Evolutionary conservation across 2,113 vertebrate species (phyloP).

Genomic region (Urocolius indicus): DNA sequence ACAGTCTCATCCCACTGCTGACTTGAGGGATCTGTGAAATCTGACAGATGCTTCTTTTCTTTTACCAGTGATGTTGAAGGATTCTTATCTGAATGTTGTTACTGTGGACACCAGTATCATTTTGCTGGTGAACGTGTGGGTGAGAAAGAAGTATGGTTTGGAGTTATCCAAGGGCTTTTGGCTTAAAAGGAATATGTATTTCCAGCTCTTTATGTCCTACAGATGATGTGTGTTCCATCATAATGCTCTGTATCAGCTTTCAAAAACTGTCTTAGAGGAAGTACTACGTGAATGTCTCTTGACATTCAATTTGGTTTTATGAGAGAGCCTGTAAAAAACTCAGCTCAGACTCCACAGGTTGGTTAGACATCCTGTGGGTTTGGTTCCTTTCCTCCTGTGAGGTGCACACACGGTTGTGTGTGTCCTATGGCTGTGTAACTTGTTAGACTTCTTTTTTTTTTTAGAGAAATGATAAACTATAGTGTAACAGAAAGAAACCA

Average conservation of each 20-base stretch:
- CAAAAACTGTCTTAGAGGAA: not conserved
- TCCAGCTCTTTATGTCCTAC: not conserved
- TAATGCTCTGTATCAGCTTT: not conserved
- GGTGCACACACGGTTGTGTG: not conserved
- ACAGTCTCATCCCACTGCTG: not conserved
- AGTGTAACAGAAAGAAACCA: not conserved
- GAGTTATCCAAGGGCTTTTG: not conserved
- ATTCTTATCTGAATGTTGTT: not conserved
- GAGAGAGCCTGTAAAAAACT: not conserved
- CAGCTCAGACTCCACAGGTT: not conserved
- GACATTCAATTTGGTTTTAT: not conserved
- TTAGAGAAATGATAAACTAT: not conserved
- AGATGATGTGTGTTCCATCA: not conserved
- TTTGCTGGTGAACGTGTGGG: not conserved
- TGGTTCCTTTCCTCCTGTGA: not conserved
- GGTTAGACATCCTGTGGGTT: not conserved
- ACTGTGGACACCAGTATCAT: not conserved
- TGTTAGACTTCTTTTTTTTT: not conserved
- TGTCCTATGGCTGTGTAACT: not conserved
- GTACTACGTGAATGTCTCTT: not conserved
- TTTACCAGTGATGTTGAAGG: not conserved
- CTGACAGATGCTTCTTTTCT: not conserved
- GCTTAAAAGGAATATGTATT: not conserved
- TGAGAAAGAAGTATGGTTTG: not conserved
- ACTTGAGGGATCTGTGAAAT: not conserved